Evolutionary conservation across 2,797 vertebrate species (phyloP), one percentile per base, ranked within the genome.

Genomic region (Eremophila alpestris): DNA sequence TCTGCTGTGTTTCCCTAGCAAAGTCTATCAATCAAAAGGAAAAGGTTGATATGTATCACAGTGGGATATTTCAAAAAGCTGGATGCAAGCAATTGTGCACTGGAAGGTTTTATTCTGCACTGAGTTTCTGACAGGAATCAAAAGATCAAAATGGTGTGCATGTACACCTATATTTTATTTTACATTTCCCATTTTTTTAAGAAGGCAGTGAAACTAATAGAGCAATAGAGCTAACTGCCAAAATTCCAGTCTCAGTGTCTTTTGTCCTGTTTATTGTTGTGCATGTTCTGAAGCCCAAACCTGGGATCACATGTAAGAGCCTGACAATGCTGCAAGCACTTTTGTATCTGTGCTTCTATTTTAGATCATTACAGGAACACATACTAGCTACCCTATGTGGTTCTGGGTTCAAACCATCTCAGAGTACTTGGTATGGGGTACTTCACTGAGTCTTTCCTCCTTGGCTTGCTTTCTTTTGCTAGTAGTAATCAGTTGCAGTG

Each of bases 1-100:
- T 97, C 86, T 93, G 83, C 83, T 46, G 43, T 87, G 80, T 96
- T 89, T 94, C 80, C 65, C 79, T 64, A 92, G 92, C 64, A 92
- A 89, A 29, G 19, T 84, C 89, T 95, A 95, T 97, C 96, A 94
- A 95, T 89, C 93, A 87, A 63, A 89, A 91, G 82, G 73, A 90
- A 96, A 95, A 96, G 81, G 94, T 86, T 91, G 90, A 96, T 94
- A 87, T 54, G 70, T 92, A 67, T 84, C 83, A 77, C 92, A 79
- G 38, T 60, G 68, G 92, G 87, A 88, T 93, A 93, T 79, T 96
- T 94, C 36, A 94, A 91, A 94, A 93, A 83, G 65, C 41, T 68
- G 82, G 71, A 90, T 96, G 78, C 85, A 93, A 96, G 68, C 36
- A 17, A 65, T 36, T 82, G 63, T 89, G 73, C 73, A 48, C 78